A percentile compares a stretch with the other conserved stretches of the same genome.
phyloP scores from a whole-genome alignment of 2,888 invertebrate species.

The Pammene aurita region DNA sequence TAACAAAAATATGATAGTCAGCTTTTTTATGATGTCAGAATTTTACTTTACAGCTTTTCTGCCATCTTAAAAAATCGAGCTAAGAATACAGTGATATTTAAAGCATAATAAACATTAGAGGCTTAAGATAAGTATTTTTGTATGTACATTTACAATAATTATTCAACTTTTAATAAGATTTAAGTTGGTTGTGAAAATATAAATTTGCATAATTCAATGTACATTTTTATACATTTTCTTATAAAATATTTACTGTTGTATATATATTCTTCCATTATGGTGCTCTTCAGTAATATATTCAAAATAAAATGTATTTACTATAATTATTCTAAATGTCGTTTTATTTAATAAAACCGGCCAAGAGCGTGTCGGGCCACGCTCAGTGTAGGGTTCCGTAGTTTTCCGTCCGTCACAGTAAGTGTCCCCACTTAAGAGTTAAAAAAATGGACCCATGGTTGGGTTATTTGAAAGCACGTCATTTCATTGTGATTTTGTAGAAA shows the following conservation, averaged over 20 bases:
- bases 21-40: neutral
- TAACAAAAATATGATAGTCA: too few relatives aligned
- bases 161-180: neutral
- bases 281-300: constrained; percentile 16
- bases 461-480: too few relatives aligned
- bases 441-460: too few relatives aligned
- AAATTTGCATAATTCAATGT: constrained; percentile 10
- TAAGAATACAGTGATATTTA: constrained; percentile 17
- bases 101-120: constrained; percentile 27
- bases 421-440: too few relatives aligned
- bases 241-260: neutral
- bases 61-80: neutral
- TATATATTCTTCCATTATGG: neutral
- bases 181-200: constrained; percentile 4
- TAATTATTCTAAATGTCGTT: constrained; percentile 2
- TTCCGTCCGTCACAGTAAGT: too few relatives aligned
- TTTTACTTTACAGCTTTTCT: too few relatives aligned
- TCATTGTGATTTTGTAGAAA: too few relatives aligned
- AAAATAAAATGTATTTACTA: neutral
- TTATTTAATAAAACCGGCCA: too few relatives aligned
- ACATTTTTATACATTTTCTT: constrained; percentile 1
- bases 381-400: too few relatives aligned
- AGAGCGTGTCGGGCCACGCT: too few relatives aligned
- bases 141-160: neutral
- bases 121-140: constrained; percentile 6